These are phyloP conservation scores for Erebia ligea DNA, from an alignment of 2,888 invertebrate species.

Conservation along the genomic window DNA sequence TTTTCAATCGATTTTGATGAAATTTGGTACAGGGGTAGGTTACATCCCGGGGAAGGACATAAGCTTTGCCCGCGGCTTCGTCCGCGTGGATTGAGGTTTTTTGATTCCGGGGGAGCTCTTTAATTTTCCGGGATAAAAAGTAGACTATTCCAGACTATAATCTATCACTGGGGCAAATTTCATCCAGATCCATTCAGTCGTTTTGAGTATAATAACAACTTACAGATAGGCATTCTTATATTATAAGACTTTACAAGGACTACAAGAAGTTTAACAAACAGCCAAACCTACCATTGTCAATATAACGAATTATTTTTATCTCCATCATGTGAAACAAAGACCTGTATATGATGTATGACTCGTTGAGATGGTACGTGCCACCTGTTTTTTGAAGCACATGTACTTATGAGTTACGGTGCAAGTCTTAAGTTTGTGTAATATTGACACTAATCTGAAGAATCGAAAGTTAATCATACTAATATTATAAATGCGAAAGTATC, in stretches of 20 bases:
- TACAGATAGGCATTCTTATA: background rate
- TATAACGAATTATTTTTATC: constrained; percentile 10
- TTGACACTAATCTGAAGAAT: background rate
- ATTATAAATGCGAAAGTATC: no score
- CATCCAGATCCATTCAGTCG: no score
- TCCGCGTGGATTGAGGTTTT: no score
- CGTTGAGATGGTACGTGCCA: constrained; percentile 37
- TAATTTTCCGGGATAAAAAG: no score
- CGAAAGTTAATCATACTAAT: background rate
- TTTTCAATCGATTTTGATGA: no score
- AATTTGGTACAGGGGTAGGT: no score
- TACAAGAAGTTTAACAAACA: background rate
- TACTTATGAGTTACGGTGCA: constrained; percentile 2
- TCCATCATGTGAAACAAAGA: constrained; percentile 7
- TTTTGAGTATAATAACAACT: no score
- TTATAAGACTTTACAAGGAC: background rate
- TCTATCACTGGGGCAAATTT: no score
- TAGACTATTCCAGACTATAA: no score
- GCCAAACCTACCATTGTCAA: constrained; percentile 4
- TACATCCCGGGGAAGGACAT: no score
- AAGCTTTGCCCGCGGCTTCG: no score
- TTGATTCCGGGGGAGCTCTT: no score
- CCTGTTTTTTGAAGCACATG: constrained; percentile 30
- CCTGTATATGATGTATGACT: constrained; percentile 15
- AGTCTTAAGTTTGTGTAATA: background rate